These are phyloP conservation scores for Goniozus legneri DNA, from an alignment of 1,140 invertebrate species.

Conservation along the genomic window DNA sequence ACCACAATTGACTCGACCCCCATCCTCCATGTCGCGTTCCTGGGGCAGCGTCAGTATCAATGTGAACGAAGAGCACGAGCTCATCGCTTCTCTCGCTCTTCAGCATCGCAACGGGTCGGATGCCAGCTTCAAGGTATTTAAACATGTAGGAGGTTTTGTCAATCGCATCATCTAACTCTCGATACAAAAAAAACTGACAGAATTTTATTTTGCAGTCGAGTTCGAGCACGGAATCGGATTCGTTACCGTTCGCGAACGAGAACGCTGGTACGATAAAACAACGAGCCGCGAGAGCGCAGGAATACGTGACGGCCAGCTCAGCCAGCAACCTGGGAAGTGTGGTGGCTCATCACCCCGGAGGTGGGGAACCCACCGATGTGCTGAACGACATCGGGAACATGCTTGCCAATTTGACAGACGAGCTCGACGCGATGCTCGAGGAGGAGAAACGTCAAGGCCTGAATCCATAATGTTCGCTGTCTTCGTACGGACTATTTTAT, in stretches of 20 bases:
- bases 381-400: conserved; percentile 96
- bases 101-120: conserved; percentile 76
- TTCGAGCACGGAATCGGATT: conserved; percentile 94
- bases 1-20: conserved; percentile 46
- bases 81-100: conserved; percentile 63
- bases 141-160: too few relatives aligned
- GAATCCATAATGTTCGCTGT: conserved; percentile 49
- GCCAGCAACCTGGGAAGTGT: conserved; percentile 39
- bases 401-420: conserved; percentile 89
- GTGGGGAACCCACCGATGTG: conserved; percentile 77
- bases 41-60: conserved; percentile 57
- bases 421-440: conserved; percentile 91
- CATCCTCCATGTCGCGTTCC: conserved; percentile 57
- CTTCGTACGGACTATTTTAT: conserved; percentile 28
- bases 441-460: conserved; percentile 82
- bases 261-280: conserved; percentile 97
- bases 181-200: too few relatives aligned
- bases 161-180: too few relatives aligned
- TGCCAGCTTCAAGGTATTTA: conserved; percentile 79
- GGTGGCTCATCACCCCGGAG: conserved; percentile 24
- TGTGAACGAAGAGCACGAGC: conserved; percentile 57
- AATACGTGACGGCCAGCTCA: conserved; percentile 49
- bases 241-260: conserved; percentile 96
- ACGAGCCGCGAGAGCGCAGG: conserved; percentile 56
- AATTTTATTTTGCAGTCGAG: conserved; percentile 70